Evolutionary conservation across 2,888 invertebrate genomes (phyloP).

Genomic region (Erynnis tages): DNA sequence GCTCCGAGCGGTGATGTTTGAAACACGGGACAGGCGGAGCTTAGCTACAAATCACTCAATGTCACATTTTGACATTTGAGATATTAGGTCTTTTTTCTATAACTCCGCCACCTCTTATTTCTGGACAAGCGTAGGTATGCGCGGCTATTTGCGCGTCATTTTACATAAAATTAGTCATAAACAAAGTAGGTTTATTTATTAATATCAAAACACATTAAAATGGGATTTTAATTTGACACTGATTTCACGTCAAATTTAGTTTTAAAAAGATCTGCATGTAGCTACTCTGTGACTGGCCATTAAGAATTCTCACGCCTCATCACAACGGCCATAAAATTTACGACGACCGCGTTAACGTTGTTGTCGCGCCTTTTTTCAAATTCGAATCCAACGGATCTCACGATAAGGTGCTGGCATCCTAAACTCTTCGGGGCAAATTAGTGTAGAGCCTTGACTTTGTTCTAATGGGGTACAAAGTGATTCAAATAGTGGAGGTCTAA

Average conservation of each 20-base stretch:
- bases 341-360: conserved; percentile 47
- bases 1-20: conserved; percentile 80
- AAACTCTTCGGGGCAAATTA: conserved; percentile 11
- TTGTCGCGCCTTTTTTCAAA: conserved; percentile 58
- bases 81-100: conserved; percentile 82
- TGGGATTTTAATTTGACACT: conserved; percentile 10
- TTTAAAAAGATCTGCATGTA: conserved; percentile 28
- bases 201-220: conserved; percentile 17
- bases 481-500: conserved; percentile 39
- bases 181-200: neutral
- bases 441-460: conserved; percentile 1
- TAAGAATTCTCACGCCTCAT: conserved; percentile 63
- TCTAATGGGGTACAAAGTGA: neutral
- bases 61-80: conserved; percentile 83
- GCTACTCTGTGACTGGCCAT: conserved; percentile 47
- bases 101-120: conserved; percentile 71
- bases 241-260: conserved; percentile 17
- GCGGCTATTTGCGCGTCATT: conserved; percentile 16
- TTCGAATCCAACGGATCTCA: conserved; percentile 50
- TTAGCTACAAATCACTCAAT: conserved; percentile 83
- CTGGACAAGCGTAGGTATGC: conserved; percentile 31
- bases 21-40: conserved; percentile 83
- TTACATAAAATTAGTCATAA: neutral
- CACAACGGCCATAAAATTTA: conserved; percentile 65
- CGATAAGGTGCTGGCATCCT: conserved; percentile 4